Evolutionary conservation across 2,797 vertebrate species (phyloP).

Genomic region (Morus bassanus): DNA sequence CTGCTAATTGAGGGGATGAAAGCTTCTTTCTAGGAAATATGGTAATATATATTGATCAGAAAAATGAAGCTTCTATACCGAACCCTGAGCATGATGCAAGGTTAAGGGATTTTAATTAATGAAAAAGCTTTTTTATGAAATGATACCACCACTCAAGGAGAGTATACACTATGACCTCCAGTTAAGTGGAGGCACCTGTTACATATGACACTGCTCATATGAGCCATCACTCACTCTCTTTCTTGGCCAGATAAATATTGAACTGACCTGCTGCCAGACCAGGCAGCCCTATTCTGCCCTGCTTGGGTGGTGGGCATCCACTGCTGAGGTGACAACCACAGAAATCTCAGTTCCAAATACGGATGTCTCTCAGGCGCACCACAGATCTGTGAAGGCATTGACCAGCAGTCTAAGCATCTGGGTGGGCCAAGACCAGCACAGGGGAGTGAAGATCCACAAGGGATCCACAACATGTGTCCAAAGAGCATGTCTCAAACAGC

Average conservation of each 20-base stretch:
- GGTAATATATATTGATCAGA: conserved; percentile 70
- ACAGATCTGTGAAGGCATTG: not conserved
- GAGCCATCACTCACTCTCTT: not conserved
- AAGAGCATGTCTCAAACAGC: not conserved
- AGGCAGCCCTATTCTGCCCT: not conserved
- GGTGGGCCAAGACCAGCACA: not conserved
- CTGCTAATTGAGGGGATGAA: conserved; percentile 55
- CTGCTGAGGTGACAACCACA: not conserved
- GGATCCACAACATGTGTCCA: too few species aligned
- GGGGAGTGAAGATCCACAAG: not conserved
- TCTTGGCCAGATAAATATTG: not conserved
- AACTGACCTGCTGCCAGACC: not conserved
- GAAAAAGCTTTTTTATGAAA: conserved; percentile 68
- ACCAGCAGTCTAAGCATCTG: not conserved
- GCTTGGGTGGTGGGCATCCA: not conserved
- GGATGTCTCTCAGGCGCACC: not conserved
- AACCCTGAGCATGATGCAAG: conserved; percentile 31
- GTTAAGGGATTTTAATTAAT: conserved; percentile 72
- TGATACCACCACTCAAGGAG: conserved; percentile 3
- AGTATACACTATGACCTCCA: conserved; percentile 6
- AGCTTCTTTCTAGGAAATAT: conserved; percentile 68
- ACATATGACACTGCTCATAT: not conserved
- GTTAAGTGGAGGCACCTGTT: conserved; percentile 20
- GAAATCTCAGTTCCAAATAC: not conserved
- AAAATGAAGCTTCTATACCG: conserved; percentile 57